Percentiles rank a stretch among this genome's conserved stretches.
Conservation (phyloP, 2,888 invertebrate genomes). For the Catotricha subobsoleta region DNA sequence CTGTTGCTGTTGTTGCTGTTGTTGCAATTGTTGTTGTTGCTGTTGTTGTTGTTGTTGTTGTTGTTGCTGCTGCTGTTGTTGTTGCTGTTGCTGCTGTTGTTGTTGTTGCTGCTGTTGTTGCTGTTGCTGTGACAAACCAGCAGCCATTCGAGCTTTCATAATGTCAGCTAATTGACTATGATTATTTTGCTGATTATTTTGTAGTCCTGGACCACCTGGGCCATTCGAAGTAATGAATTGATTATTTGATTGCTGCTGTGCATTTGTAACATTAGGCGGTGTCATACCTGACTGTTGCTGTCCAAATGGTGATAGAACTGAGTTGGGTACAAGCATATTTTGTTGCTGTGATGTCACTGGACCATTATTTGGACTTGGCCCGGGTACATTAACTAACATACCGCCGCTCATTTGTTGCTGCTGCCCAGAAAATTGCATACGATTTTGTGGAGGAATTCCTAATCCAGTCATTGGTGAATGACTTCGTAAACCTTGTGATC, state of each 20-base stretch:
- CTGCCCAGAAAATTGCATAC: slow-evolving; percentile 29
- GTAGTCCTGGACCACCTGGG: slow-evolving; percentile 33
- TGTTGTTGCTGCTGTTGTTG: slow-evolving; percentile 16
- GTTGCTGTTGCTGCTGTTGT: slow-evolving; percentile 18
- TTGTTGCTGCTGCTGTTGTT: slow-evolving; percentile 16
- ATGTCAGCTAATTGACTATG: slow-evolving; percentile 37
- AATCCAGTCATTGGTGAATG: slow-evolving; percentile 38
- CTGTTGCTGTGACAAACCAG: slow-evolving; percentile 9
- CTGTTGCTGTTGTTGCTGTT: slow-evolving; percentile 19
- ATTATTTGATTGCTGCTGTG: slow-evolving; percentile 15
- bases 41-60: slow-evolving; percentile 1
- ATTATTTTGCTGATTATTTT: slow-evolving; percentile 26
- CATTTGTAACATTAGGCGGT: slow-evolving; percentile 1
- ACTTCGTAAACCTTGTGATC: slow-evolving; percentile 27
- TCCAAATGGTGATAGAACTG: slow-evolving; percentile 57
- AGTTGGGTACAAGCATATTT: slow-evolving; percentile 39
- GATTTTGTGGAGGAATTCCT: slow-evolving; percentile 34
- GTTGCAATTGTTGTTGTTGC: slow-evolving; percentile 4
- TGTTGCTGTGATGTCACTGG: slow-evolving; percentile 35
- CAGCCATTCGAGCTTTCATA: slow-evolving; percentile 38
- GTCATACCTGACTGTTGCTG: slow-evolving; percentile 32
- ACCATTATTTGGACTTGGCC: slow-evolving; percentile 54
- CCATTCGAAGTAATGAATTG: slow-evolving; percentile 44
- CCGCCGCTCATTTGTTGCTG: slow-evolving; percentile 19
- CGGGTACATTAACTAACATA: slow-evolving; percentile 50